Conservation (phyloP, 2,797 vertebrate species). For the Helicolenus hilgendorfi region DNA sequence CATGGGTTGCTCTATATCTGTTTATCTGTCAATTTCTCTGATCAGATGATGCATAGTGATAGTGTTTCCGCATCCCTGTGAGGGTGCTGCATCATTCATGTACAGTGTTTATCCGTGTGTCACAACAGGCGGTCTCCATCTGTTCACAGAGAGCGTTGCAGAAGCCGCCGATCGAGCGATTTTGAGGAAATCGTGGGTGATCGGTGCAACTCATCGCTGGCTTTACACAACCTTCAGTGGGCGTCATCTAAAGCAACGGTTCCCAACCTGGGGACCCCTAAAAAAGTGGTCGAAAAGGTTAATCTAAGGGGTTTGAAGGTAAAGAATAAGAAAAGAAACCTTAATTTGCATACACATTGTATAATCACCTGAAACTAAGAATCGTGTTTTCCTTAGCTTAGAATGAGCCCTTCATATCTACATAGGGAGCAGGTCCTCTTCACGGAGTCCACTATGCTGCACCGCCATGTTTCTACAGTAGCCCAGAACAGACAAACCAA, state of each 20-base stretch:
- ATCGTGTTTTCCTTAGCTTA: no score
- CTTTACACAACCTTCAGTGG: not conserved
- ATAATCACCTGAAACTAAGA: no score
- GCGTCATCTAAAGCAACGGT: not conserved
- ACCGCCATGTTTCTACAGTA: no score
- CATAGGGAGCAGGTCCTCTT: no score
- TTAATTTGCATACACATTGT: no score
- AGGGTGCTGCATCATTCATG: conserved; percentile 15
- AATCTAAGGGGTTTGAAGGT: not conserved
- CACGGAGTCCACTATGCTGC: no score
- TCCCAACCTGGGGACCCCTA: not conserved
- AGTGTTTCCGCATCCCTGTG: not conserved
- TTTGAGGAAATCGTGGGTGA: not conserved
- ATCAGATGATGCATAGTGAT: not conserved
- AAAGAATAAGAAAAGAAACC: not conserved
- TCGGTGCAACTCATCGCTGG: not conserved
- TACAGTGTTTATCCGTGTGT: not conserved
- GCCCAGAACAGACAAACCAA: no score
- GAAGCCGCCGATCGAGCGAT: not conserved
- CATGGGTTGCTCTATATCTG: not conserved
- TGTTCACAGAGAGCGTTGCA: not conserved
- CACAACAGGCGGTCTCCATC: conserved; percentile 4
- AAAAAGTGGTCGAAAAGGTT: not conserved
- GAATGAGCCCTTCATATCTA: no score
- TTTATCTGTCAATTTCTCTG: not conserved